Percentiles rank a stretch among this genome's conserved stretches.
Evolutionary conservation across 2,797 vertebrate genomes (phyloP).

Genomic region (Pseudocheirus occidentalis): DNA sequence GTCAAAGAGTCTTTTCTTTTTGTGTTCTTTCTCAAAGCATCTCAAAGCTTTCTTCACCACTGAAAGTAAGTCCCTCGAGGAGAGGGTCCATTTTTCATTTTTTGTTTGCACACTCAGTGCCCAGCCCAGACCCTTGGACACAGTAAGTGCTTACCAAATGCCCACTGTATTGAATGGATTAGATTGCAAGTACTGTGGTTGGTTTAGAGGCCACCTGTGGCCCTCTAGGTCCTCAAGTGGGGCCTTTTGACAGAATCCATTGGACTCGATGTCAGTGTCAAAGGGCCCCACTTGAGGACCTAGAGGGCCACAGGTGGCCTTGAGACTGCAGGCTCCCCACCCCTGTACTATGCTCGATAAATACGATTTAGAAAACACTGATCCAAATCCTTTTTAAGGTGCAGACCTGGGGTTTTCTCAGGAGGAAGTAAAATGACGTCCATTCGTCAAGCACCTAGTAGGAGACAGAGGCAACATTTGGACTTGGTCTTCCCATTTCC

Average conservation of each 20-base stretch:
- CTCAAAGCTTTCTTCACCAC: not conserved
- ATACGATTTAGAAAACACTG: not conserved
- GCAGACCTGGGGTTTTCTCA: not conserved
- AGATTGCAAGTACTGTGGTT: not conserved
- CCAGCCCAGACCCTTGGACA: not conserved
- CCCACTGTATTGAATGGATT: not conserved
- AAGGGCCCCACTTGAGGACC: no score
- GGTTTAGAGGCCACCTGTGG: no score
- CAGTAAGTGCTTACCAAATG: not conserved
- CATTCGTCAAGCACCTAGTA: not conserved
- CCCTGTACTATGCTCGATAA: not conserved
- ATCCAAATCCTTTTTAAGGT: not conserved
- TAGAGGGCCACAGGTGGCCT: no score
- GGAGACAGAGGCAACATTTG: not conserved
- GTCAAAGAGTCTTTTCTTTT: not conserved
- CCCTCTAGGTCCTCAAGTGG: no score
- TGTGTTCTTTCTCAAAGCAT: not conserved
- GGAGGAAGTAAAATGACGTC: not conserved
- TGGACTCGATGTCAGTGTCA: no score
- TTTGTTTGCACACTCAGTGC: not conserved
- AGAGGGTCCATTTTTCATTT: not conserved
- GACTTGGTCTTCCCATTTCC: not conserved
- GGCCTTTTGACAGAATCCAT: no score
- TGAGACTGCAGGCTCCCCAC: no score
- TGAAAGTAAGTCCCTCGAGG: not conserved